Evolutionary conservation across 2,797 vertebrate species (phyloP).

Genomic region (Pyrocephalus nanus): DNA sequence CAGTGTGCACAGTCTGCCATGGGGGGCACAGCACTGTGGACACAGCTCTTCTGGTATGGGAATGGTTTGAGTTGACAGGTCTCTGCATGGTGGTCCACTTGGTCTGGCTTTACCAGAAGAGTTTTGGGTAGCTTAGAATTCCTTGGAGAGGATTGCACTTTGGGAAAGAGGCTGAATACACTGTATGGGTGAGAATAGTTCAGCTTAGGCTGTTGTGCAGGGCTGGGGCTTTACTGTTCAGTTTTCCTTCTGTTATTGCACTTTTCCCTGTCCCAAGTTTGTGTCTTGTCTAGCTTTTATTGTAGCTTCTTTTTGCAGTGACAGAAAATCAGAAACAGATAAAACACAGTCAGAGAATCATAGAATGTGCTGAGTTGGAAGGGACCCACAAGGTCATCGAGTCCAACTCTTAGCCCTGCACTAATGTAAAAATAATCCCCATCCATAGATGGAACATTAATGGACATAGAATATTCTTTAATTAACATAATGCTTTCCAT

Average conservation of each 20-base stretch:
- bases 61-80: background rate
- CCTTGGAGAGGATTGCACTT: background rate
- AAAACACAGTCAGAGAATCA: background rate
- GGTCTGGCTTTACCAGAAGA: background rate
- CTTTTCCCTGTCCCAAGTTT: background rate
- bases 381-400: background rate
- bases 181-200: background rate
- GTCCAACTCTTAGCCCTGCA: background rate
- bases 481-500: background rate
- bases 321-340: background rate
- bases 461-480: background rate
- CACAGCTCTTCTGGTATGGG: background rate
- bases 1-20: accelerated
- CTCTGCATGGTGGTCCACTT: background rate
- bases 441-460: background rate
- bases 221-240: background rate
- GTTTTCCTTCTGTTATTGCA: background rate
- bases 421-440: background rate
- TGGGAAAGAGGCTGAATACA: background rate
- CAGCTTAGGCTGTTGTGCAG: background rate
- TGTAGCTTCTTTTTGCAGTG: background rate
- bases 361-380: background rate
- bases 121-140: background rate
- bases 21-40: background rate
- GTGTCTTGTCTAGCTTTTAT: background rate